Evolutionary conservation across 2,113 vertebrate species (phyloP).

Genomic region (Gavialis gangeticus): DNA sequence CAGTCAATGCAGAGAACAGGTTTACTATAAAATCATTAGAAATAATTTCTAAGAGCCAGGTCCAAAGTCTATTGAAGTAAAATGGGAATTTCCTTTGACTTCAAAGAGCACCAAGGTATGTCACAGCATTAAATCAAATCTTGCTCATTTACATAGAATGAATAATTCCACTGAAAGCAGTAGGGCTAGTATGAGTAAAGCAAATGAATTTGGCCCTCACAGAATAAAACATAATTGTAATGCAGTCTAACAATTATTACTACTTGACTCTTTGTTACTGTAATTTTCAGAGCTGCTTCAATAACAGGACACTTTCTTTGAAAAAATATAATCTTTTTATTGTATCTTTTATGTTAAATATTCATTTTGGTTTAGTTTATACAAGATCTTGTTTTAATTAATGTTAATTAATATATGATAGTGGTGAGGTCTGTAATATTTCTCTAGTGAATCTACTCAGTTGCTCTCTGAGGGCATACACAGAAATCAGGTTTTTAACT

Average conservation of each 20-base stretch:
- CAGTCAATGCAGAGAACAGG: neutral
- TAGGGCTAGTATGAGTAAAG: rapidly evolving
- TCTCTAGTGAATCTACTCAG: conserved; percentile 31
- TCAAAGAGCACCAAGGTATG: neutral
- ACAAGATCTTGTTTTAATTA: conserved; percentile 41
- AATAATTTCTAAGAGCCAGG: neutral
- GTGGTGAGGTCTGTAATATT: conserved; percentile 6
- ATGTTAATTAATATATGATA: conserved; percentile 55
- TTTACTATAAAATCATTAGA: neutral
- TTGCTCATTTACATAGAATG: neutral
- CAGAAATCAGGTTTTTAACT: conserved; percentile 45
- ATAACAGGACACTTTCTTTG: neutral
- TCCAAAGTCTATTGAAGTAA: neutral
- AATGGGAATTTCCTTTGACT: neutral
- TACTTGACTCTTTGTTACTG: neutral
- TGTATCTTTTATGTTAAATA: neutral
- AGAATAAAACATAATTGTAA: neutral
- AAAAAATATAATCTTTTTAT: neutral
- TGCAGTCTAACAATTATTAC: neutral
- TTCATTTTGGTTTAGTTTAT: neutral
- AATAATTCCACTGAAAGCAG: neutral
- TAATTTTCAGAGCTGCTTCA: neutral
- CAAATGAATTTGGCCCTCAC: neutral
- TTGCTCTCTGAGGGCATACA: conserved; percentile 19
- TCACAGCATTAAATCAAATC: neutral